A percentile compares a stretch with the other conserved stretches of the same genome.
Evolutionary conservation across 2,888 invertebrate species (phyloP).

Genomic region (Sarcophaga subvicina): DNA sequence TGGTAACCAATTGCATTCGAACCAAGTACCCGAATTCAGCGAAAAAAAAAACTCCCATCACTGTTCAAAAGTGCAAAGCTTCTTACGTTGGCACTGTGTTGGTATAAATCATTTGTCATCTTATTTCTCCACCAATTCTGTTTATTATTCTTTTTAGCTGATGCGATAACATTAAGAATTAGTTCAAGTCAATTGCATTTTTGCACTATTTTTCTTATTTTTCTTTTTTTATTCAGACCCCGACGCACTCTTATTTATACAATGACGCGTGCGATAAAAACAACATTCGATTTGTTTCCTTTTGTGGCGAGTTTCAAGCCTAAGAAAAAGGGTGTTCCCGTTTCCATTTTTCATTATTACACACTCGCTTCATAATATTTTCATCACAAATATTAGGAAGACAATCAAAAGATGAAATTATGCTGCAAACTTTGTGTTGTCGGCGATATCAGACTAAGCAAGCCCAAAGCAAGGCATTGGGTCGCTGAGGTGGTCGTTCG

Average conservation of each 20-base stretch:
- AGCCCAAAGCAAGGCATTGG: not conserved
- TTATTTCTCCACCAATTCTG: not conserved
- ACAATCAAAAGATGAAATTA: slow-evolving; percentile 47
- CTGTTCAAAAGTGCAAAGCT: not conserved
- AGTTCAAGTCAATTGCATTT: slow-evolving; percentile 64
- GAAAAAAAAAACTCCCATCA: not conserved
- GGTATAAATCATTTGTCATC: slow-evolving; percentile 7
- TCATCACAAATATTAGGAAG: slow-evolving; percentile 51
- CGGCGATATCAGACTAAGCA: not conserved
- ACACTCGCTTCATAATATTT: slow-evolving; percentile 29
- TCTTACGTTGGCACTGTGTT: not conserved
- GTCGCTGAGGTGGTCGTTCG: not conserved
- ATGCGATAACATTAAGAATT: slow-evolving; percentile 57
- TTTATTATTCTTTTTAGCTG: slow-evolving; percentile 29
- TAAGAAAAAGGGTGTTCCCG: slow-evolving; percentile 43
- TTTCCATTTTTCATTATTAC: slow-evolving; percentile 5
- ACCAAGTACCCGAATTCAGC: not conserved
- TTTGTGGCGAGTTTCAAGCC: slow-evolving; percentile 15
- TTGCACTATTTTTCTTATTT: slow-evolving; percentile 55
- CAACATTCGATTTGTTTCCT: slow-evolving; percentile 49
- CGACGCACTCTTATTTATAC: not conserved
- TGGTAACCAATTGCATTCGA: not conserved
- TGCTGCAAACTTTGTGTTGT: slow-evolving; percentile 34
- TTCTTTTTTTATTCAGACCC: not conserved
- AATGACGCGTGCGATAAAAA: slow-evolving; percentile 62